phyloP scores from a whole-genome alignment of 2,113 vertebrate genomes.

The Lipophrys pholis region DNA sequence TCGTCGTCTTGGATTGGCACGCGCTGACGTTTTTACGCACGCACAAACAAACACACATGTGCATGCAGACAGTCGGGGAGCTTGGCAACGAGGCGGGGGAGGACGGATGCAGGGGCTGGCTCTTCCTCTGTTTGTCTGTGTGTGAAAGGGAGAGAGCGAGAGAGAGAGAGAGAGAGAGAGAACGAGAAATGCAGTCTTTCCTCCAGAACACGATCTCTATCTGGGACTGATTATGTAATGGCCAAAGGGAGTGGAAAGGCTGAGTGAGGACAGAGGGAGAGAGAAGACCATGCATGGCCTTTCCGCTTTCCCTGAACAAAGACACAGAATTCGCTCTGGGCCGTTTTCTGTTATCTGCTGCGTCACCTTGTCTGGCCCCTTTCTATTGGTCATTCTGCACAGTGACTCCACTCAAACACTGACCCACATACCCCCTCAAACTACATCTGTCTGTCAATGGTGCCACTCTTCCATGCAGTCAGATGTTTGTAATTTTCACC shows the following conservation, averaged over 20 bases:
- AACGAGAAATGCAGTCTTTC: constrained; percentile 52
- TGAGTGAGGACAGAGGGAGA: constrained; percentile 39
- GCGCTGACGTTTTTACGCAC: constrained; percentile 35
- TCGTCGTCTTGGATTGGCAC: constrained; percentile 53
- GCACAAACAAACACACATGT: constrained; percentile 36
- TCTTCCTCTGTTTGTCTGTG: constrained; percentile 40
- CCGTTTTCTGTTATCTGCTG: constrained; percentile 22
- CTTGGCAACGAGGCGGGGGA: constrained; percentile 48
- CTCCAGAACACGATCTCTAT: constrained; percentile 62
- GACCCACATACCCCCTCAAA: background rate
- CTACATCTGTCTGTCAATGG: constrained; percentile 8
- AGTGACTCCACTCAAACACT: constrained; percentile 16
- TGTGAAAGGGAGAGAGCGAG: background rate
- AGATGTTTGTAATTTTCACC: background rate
- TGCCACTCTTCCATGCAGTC: background rate
- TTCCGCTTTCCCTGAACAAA: constrained; percentile 29
- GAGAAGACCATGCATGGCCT: constrained; percentile 36
- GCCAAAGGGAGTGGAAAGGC: constrained; percentile 52
- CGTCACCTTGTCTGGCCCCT: constrained; percentile 19
- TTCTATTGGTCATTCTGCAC: constrained; percentile 20
- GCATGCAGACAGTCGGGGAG: constrained; percentile 8
- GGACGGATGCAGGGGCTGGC: constrained; percentile 47
- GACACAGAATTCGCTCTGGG: background rate
- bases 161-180: background rate
- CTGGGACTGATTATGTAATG: constrained; percentile 74